Conservation (phyloP, 2,113 vertebrate species). For the Tyto alba region DNA sequence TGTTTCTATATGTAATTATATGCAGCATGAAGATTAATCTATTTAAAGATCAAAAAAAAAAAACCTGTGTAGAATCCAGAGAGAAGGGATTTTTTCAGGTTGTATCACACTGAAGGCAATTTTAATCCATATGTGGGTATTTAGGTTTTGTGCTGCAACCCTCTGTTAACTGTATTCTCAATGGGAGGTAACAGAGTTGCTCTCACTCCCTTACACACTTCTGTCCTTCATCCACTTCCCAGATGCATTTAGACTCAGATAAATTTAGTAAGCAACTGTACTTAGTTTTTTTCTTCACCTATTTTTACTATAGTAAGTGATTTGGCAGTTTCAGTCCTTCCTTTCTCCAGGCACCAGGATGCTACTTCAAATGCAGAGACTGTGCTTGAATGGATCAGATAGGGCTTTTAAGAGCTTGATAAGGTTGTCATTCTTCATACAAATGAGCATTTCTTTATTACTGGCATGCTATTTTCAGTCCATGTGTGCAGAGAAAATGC, state of each 20-base stretch:
- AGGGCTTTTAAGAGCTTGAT: neutral
- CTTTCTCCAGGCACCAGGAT: neutral
- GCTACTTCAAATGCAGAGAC: neutral
- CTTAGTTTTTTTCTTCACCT: constrained; percentile 7
- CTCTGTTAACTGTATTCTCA: neutral
- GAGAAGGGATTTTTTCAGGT: neutral
- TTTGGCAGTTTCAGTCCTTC: neutral
- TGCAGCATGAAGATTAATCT: neutral
- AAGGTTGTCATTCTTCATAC: constrained; percentile 5
- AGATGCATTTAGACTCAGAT: neutral
- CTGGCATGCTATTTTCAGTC: neutral
- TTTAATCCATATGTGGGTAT: neutral
- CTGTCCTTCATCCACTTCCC: neutral
- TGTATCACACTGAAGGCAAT: neutral
- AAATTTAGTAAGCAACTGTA: neutral
- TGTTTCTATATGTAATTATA: neutral
- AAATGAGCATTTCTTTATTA: neutral
- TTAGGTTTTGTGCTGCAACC: neutral
- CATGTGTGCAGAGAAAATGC: neutral
- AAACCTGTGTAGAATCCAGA: neutral
- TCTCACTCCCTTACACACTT: neutral
- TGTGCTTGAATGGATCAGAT: neutral
- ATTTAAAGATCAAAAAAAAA: neutral
- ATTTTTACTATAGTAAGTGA: neutral
- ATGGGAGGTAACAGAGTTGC: neutral